Percentiles rank a stretch among this genome's conserved stretches.
phyloP scores from a whole-genome alignment of 2,113 vertebrate genomes.

The Grallaria varia region DNA sequence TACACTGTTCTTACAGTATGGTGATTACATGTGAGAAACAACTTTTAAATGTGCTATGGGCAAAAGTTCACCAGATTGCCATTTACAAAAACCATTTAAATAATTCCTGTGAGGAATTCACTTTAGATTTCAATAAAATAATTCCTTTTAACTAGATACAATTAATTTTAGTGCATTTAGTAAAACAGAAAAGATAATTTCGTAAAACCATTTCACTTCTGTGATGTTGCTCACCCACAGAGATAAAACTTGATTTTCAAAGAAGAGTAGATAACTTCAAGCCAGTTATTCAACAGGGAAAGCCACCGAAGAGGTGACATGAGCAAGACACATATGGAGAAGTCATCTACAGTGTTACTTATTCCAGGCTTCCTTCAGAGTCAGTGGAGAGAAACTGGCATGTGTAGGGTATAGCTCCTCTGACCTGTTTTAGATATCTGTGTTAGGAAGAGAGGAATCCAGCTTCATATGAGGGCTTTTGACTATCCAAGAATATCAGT shows the following conservation, averaged over 20 bases:
- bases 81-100: neutral
- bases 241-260: neutral
- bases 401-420: neutral
- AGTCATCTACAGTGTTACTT: neutral
- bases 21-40: neutral
- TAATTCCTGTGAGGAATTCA: neutral
- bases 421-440: neutral
- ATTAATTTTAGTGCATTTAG: neutral
- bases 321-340: neutral
- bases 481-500: neutral
- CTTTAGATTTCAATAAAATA: neutral
- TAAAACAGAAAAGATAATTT: neutral
- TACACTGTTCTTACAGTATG: neutral
- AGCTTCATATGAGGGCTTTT: neutral
- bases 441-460: neutral
- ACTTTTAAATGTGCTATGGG: neutral
- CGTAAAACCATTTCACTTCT: neutral
- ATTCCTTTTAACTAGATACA: neutral
- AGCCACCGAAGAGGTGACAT: neutral
- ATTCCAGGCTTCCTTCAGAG: neutral
- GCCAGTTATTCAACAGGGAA: neutral
- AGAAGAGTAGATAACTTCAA: neutral
- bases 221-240: neutral
- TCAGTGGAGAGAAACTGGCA: neutral
- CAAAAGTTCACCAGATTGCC: neutral